These are phyloP conservation scores for Drosophila antonietae DNA, from an alignment of 2,888 invertebrate genomes.

Conservation along the genomic window DNA sequence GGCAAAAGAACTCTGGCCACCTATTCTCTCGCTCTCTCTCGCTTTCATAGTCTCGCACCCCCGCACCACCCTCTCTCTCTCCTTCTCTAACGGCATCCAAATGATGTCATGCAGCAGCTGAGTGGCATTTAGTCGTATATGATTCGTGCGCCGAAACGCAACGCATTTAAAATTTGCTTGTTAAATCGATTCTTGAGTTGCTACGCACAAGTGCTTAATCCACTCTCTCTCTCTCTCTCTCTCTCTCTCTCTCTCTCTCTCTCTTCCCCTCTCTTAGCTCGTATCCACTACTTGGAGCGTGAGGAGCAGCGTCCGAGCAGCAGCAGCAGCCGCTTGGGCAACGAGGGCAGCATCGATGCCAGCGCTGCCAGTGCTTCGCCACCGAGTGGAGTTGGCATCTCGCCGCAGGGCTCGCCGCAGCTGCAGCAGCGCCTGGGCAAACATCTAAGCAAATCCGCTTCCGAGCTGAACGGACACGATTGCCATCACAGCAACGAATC, in stretches of 20 bases:
- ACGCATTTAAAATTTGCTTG: slow-evolving; percentile 37
- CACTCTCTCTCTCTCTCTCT: too few species aligned
- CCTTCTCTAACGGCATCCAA: background rate
- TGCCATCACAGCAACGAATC: slow-evolving; percentile 85
- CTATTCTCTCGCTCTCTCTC: background rate
- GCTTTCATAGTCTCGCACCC: too few species aligned
- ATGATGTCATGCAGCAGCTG: slow-evolving; percentile 36
- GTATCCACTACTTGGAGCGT: slow-evolving; percentile 76
- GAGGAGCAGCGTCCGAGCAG: slow-evolving; percentile 64
- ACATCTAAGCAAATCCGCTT: slow-evolving; percentile 92
- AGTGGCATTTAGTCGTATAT: slow-evolving; percentile 11
- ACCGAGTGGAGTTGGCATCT: slow-evolving; percentile 58
- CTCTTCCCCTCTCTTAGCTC: slow-evolving; percentile 56
- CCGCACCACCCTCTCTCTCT: background rate
- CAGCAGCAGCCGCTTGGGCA: slow-evolving; percentile 46
- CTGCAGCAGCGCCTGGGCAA: slow-evolving; percentile 85
- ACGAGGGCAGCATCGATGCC: slow-evolving; percentile 49
- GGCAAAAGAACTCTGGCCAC: background rate
- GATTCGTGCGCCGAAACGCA: slow-evolving; percentile 21
- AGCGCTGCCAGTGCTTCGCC: slow-evolving; percentile 52
- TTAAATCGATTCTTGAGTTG: slow-evolving; percentile 68
- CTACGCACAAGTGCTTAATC: slow-evolving; percentile 28
- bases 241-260: background rate
- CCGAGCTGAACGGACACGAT: slow-evolving; percentile 90
- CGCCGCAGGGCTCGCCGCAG: slow-evolving; percentile 80